Evolutionary conservation across 2,888 invertebrate genomes (phyloP), one percentile per base, ranked within the genome.

Genomic region (Chloroclystis v-ata): DNA sequence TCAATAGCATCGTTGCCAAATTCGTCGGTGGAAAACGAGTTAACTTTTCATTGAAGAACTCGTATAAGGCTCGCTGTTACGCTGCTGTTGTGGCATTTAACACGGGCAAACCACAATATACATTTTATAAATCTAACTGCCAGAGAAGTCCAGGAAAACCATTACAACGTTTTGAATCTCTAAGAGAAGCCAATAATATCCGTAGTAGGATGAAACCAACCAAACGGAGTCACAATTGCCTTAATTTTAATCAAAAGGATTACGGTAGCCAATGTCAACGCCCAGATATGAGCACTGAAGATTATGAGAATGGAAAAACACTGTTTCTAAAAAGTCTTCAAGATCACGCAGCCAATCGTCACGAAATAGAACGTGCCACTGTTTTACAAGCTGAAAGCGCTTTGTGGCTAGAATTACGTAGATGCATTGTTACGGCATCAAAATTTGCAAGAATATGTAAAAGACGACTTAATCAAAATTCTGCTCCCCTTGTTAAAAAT

Each of bases 31-130:
- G 53, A 8, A 56, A 58, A 43, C 40, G 53, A 0, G 44, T 57
- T 1, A 53, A 54, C n/a, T 57, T 49, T 52, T 57, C 54, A 1
- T 28, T 55, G n/a, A 57, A 59, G 40, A 39, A 53, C 11, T 56
- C 57, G 8, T 59, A 57, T 20, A 42, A 37, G n/a, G 38, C 49
- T 25, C 16, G 53, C 10, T 54, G 52, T 10, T 40, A 54, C 39
- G 57, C 53, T 1, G 54, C 54, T 32, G 52, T 54, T 1, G 49
- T 50, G 13, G 37, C 45, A 0, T 54, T 56, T 29, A 56, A 52
- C 4, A 52, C 48, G 6, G 54, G 43, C 1, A 49, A 35, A 35
- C 45, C 52, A 7, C 52, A 56, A 40, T 44, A 45, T 5, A 48
- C 30, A 1, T 37, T 52, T 33, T 52, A 45, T 16, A 47, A 47